Base-by-base conservation (phyloP, 2,888 invertebrate genomes). In the Melipona beecheii region DNA sequence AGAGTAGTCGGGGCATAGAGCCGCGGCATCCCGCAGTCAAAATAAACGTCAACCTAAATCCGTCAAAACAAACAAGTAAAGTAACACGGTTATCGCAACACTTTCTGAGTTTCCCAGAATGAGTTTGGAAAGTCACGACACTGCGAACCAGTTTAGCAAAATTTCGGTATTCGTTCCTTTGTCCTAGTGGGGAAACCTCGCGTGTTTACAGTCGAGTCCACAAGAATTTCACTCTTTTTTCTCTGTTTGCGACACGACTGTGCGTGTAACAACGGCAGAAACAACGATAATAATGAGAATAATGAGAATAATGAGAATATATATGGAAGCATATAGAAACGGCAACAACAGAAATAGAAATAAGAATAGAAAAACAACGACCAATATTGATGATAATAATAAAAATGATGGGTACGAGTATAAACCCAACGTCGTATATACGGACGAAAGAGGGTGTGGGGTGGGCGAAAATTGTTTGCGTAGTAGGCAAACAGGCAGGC, bases 381-480 rank as follows among this genome's bases (percentile, higher is more conserved):
- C 6, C 52, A n/a, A 36, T 6, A n/a, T 54, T 17, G 31, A 56
- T 9, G 0, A 15, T 3, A 65, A 9, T 17, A 24, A n/a, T 21
- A 65, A 19, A 6, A 65, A 72, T 19, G n/a, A 58, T 31, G 0
- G 58, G 49, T 68, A 31, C n/a, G 0, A 49, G 49, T 68, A 31
- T n/a, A 31, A 17, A 24, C 1, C 43, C 54, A n/a, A 27, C 36
- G 50, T 13, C 54, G 69, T 75, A 56, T 62, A 65, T 52, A 43
- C 43, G 69, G 73, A 73, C 27, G 49, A 50, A 43, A 31, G 56
- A 49, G 60, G 54, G 56, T 24, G 76, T 31, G 69, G 31, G 19
- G 60, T 62, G 64, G 52, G 70, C 49, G 50, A 68, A 69, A 82
- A 81, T 83, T 91, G 91, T 91, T 91, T 91, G 89, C 87, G 80